phyloP scores from a whole-genome alignment of 2,888 invertebrate species.

The Pyralis farinalis region DNA sequence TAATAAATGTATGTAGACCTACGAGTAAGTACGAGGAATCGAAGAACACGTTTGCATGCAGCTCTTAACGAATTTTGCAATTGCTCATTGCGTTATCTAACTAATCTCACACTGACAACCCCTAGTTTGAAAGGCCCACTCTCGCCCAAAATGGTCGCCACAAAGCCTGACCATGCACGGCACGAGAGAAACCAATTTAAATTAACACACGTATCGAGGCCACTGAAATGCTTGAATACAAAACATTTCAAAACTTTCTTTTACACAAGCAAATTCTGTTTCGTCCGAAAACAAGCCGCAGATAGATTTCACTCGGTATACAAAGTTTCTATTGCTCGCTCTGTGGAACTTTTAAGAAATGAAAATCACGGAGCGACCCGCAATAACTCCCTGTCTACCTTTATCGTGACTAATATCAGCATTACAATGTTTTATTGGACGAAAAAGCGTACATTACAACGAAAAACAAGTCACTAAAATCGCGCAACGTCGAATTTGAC shows the following conservation, averaged over 20 bases:
- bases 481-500: constrained; percentile 69
- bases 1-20: too few species aligned
- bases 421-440: constrained; percentile 55
- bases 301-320: constrained; percentile 29
- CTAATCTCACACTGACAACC: too few species aligned
- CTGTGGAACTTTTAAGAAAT: constrained; percentile 37
- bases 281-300: constrained; percentile 29
- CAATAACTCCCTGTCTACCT: constrained; percentile 7
- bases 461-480: constrained; percentile 66
- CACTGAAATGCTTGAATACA: not conserved
- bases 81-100: too few species aligned
- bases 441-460: constrained; percentile 52
- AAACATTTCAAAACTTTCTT: constrained; percentile 1
- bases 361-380: not conserved
- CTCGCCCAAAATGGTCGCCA: too few species aligned
- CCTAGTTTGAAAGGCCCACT: too few species aligned
- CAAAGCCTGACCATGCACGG: not conserved
- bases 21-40: too few species aligned
- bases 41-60: too few species aligned
- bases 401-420: constrained; percentile 50
- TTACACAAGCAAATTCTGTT: not conserved
- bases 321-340: constrained; percentile 35
- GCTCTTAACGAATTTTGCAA: too few species aligned
- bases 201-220: not conserved
- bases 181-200: not conserved